A percentile compares a stretch with the other conserved stretches of the same genome.
These are phyloP conservation scores for Candoia aspera DNA, from an alignment of 2,113 vertebrate species.

Conservation along the genomic window DNA sequence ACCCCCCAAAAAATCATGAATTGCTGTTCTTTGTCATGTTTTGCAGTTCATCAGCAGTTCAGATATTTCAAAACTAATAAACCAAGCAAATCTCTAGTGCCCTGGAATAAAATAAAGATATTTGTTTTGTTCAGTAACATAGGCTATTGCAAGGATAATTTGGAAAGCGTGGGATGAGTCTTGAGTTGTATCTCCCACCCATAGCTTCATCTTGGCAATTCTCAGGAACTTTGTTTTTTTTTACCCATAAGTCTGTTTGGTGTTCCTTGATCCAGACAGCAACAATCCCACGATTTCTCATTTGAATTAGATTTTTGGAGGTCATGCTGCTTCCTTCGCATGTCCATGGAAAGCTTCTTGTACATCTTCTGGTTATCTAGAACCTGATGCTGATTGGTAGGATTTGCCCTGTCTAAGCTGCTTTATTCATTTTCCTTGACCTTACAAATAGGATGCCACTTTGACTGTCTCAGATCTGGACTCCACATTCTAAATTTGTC, in stretches of 20 bases:
- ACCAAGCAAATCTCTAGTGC: neutral
- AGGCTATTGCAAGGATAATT: neutral
- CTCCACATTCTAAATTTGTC: neutral
- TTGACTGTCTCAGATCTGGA: neutral
- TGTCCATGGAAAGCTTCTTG: neutral
- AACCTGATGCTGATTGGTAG: neutral
- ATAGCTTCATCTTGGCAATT: slow-evolving; percentile 6
- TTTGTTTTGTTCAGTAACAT: neutral
- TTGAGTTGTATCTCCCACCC: neutral
- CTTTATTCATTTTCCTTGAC: slow-evolving; percentile 7
- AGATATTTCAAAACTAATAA: neutral
- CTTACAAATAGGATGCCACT: neutral
- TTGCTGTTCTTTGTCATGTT: neutral
- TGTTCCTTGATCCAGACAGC: slow-evolving; percentile 15
- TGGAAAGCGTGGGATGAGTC: neutral
- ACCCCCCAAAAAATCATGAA: neutral
- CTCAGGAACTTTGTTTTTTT: slow-evolving; percentile 23
- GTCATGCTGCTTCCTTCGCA: slow-evolving; percentile 5
- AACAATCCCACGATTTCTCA: slow-evolving; percentile 26
- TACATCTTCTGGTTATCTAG: neutral
- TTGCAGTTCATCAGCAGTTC: neutral
- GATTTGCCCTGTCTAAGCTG: neutral
- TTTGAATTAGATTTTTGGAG: slow-evolving; percentile 21
- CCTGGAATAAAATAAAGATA: neutral
- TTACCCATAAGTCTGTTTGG: slow-evolving; percentile 21